Conservation (phyloP, 2,797 vertebrate species). For the Labeo calbasu region DNA sequence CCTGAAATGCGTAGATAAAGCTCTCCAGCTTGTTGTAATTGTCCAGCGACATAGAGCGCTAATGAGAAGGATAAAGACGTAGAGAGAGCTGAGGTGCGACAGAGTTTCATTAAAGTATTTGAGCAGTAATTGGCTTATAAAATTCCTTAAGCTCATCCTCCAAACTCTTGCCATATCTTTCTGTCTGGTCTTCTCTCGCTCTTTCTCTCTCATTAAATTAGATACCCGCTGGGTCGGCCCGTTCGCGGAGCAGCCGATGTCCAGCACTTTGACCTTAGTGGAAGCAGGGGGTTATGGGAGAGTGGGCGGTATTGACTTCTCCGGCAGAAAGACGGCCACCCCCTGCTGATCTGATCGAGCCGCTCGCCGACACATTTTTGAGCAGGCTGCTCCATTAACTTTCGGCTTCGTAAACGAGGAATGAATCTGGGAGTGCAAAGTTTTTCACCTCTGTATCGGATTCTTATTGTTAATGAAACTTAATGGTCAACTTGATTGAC, state of each 20-base stretch:
- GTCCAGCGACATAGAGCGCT: background rate
- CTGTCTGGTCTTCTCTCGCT: constrained; percentile 45
- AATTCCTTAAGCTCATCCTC: constrained; percentile 36
- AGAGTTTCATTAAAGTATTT: constrained; percentile 32
- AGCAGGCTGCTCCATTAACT: constrained; percentile 14
- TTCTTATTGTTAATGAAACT: constrained; percentile 28
- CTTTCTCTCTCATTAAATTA: constrained; percentile 63
- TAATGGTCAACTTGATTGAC: constrained; percentile 23
- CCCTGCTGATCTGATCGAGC: constrained; percentile 47
- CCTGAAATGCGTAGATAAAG: constrained; percentile 9
- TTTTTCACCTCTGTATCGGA: background rate
- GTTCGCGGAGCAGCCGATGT: constrained; percentile 42
- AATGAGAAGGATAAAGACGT: constrained; percentile 25
- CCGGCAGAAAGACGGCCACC: constrained; percentile 29
- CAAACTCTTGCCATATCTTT: constrained; percentile 39
- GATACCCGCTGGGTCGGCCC: constrained; percentile 52
- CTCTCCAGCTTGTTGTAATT: background rate
- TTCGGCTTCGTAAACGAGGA: background rate
- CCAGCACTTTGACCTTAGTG: constrained; percentile 57
- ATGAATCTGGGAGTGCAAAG: constrained; percentile 8
- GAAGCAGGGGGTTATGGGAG: constrained; percentile 59
- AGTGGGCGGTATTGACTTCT: constrained; percentile 54
- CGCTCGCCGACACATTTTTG: constrained; percentile 24
- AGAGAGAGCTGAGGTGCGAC: constrained; percentile 8
- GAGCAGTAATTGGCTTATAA: constrained; percentile 43